Evolutionary conservation across 1,140 invertebrate species (phyloP).

Genomic region (Drosophila repletoides): DNA sequence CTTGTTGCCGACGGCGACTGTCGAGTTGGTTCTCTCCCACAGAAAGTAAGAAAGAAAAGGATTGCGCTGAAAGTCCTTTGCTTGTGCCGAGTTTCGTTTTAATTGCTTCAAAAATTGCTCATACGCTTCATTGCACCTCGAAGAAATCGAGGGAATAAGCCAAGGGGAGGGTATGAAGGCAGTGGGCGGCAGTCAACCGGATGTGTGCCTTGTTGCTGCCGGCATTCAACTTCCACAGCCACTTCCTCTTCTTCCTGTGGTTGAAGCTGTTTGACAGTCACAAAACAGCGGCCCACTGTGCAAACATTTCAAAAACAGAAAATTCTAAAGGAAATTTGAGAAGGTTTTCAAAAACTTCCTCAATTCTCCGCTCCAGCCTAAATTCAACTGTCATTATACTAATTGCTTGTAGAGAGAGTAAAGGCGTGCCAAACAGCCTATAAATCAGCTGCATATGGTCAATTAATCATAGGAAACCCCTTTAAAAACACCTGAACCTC

Average conservation of each 20-base stretch:
- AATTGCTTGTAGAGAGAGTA: constrained; percentile 47
- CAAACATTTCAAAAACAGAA: constrained; percentile 74
- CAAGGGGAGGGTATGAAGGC: not conserved
- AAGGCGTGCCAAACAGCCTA: constrained; percentile 39
- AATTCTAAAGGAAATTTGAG: constrained; percentile 18
- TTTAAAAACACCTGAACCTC: constrained; percentile 55
- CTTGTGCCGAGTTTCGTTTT: constrained; percentile 71
- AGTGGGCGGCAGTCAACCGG: constrained; percentile 21
- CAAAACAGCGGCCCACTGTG: constrained; percentile 58
- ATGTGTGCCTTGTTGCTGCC: constrained; percentile 37
- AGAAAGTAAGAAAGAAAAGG: constrained; percentile 38
- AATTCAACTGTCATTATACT: constrained; percentile 51
- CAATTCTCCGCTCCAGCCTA: not conserved
- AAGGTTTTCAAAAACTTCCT: not conserved
- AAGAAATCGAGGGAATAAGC: constrained; percentile 53
- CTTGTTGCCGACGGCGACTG: constrained; percentile 33
- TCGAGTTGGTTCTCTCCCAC: constrained; percentile 50
- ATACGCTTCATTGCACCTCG: constrained; percentile 67
- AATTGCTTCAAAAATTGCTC: constrained; percentile 77
- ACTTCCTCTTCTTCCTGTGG: constrained; percentile 30
- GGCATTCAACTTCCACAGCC: constrained; percentile 22
- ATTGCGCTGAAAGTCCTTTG: constrained; percentile 64
- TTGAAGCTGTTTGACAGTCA: constrained; percentile 52
- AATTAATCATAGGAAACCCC: constrained; percentile 64
- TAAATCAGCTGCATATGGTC: constrained; percentile 61